A percentile compares a stretch with the other conserved stretches of the same genome.
Conservation (phyloP, 2,113 vertebrate genomes). For the Protomyctophum bolini region DNA sequence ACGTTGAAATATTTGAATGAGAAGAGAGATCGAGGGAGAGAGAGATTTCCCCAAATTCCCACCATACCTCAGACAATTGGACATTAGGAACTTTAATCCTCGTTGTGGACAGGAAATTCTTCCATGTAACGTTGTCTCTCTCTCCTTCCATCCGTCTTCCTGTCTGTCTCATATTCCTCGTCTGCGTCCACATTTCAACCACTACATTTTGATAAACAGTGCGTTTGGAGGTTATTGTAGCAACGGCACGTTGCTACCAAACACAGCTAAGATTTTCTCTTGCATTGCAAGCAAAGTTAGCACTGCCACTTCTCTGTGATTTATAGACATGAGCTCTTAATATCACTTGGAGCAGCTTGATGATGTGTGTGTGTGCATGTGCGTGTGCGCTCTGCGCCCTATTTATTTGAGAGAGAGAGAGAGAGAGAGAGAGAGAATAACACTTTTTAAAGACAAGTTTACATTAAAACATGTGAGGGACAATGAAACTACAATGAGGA, state of each 20-base stretch:
- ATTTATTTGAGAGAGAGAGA: no score
- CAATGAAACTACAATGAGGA: no score
- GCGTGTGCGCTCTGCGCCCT: no score
- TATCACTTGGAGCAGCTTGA: no score
- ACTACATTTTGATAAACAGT: constrained; percentile 35
- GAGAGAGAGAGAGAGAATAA: no score
- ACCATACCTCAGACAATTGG: neutral
- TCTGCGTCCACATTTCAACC: constrained; percentile 15
- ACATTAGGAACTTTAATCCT: neutral
- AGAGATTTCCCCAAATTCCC: no score
- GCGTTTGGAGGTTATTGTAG: constrained; percentile 39
- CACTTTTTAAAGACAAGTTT: no score
- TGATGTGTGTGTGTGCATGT: no score
- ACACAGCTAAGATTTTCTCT: constrained; percentile 29
- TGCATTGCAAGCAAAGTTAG: constrained; percentile 29
- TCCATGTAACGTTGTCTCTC: neutral
- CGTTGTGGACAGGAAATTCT: constrained; percentile 33
- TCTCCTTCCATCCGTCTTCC: constrained; percentile 16
- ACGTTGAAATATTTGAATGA: no score
- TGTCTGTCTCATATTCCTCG: constrained; percentile 1
- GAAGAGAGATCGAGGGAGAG: no score
- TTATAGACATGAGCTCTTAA: constrained; percentile 8
- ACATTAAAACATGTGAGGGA: no score
- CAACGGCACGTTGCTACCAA: constrained; percentile 41
- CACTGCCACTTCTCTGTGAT: constrained; percentile 3